Evolutionary conservation across 2,113 vertebrate genomes (phyloP).

Genomic region (Dissostichus mawsoni): DNA sequence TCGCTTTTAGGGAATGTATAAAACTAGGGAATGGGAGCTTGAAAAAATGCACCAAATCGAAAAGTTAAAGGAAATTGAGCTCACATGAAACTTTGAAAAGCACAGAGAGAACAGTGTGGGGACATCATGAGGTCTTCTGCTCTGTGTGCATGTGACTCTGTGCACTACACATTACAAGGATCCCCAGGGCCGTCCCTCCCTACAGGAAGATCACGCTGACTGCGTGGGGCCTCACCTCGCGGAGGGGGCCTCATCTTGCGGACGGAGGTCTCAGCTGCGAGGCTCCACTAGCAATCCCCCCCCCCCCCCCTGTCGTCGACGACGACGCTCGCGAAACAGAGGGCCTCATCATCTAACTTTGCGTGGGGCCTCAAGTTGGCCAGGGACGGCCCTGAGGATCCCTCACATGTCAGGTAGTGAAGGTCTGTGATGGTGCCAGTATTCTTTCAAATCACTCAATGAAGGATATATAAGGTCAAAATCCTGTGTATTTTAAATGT

Average conservation of each 20-base stretch:
- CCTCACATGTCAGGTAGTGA: constrained; percentile 37
- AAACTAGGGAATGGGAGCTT: neutral
- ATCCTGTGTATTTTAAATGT: neutral
- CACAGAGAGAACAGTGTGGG: neutral
- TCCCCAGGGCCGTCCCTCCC: neutral
- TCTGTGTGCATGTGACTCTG: constrained; percentile 58
- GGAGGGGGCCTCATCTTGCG: too few relatives aligned
- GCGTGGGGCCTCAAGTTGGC: too few relatives aligned
- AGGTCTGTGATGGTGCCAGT: neutral
- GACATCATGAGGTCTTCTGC: constrained; percentile 43
- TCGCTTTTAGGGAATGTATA: neutral
- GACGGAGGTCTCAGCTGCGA: too few relatives aligned
- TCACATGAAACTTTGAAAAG: constrained; percentile 55
- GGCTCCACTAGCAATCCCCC: too few relatives aligned
- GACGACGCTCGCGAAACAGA: too few relatives aligned
- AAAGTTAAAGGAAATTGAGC: constrained; percentile 51
- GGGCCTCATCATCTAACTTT: too few relatives aligned
- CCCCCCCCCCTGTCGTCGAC: too few relatives aligned
- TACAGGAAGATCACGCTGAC: too few relatives aligned
- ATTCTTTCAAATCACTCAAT: neutral
- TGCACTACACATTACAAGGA: neutral
- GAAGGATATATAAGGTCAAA: neutral
- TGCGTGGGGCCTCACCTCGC: too few relatives aligned
- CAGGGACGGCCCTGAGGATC: neutral
- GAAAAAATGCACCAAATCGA: constrained; percentile 12